Evolutionary conservation across 1,140 invertebrate genomes (phyloP).

Genomic region (Caenorhabditis tropicalis): DNA sequence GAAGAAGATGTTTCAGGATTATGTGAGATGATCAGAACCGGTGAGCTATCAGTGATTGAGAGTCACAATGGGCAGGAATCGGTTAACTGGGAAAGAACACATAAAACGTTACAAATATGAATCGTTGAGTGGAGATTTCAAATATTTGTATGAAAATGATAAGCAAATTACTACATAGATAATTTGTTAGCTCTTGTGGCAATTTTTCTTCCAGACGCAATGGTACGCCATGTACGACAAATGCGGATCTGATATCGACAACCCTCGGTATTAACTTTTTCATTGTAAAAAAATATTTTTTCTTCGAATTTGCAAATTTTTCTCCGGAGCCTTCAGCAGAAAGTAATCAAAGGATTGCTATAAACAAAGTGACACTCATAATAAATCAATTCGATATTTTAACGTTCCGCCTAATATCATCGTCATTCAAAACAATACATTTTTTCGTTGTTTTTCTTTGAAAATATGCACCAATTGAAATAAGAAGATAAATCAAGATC

Average conservation of each 20-base stretch:
- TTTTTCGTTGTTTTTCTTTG: background rate
- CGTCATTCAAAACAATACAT: slow-evolving; percentile 22
- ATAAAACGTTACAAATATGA: too few species aligned
- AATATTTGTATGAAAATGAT: too few species aligned
- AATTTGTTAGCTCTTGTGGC: too few species aligned
- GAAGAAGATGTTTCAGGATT: too few species aligned
- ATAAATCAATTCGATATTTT: background rate
- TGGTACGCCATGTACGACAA: slow-evolving; percentile 39
- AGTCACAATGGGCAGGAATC: too few species aligned
- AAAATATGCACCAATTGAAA: background rate
- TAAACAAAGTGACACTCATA: background rate
- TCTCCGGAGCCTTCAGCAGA: slow-evolving; percentile 18
- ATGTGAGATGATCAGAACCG: too few species aligned
- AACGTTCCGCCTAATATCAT: background rate
- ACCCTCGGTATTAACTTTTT: background rate
- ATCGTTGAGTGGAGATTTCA: too few species aligned
- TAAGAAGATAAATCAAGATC: too few species aligned
- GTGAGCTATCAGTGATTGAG: too few species aligned
- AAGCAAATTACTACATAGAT: too few species aligned
- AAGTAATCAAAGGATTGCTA: background rate
- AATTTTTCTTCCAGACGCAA: too few species aligned
- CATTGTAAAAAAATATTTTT: background rate
- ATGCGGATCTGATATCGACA: slow-evolving; percentile 29
- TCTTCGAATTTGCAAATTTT: slow-evolving; percentile 23
- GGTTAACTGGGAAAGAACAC: too few species aligned